Conservation (phyloP, 2,888 invertebrate species). For the Magallana nippona region DNA sequence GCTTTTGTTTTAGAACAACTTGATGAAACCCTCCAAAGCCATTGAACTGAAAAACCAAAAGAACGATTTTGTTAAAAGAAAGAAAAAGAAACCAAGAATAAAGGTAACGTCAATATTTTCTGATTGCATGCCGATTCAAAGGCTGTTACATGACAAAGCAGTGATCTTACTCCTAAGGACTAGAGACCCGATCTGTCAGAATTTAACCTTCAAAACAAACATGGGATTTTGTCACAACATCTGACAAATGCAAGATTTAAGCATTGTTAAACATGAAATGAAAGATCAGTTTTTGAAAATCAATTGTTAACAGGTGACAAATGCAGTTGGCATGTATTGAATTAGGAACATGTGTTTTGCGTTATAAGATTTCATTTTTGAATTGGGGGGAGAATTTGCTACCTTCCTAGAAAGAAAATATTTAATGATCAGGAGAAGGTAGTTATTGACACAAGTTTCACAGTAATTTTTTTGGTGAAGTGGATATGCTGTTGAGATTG, state of each 20-base stretch:
- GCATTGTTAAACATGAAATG: constrained; percentile 14
- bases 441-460: constrained; percentile 22
- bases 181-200: neutral
- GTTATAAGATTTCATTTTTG: neutral
- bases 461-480: neutral
- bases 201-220: constrained; percentile 21
- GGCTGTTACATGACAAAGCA: constrained; percentile 7
- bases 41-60: constrained; percentile 22
- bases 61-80: constrained; percentile 31
- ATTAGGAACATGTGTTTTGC: constrained; percentile 7
- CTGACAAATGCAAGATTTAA: constrained; percentile 7
- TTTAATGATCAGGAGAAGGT: constrained; percentile 19
- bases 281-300: constrained; percentile 1
- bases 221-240: constrained; percentile 18
- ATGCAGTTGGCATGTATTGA: constrained; percentile 8
- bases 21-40: constrained; percentile 32
- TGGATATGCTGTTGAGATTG: constrained; percentile 10
- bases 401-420: neutral
- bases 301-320: constrained; percentile 20
- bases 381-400: neutral
- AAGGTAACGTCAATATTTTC: constrained; percentile 5
- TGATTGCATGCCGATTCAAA: neutral
- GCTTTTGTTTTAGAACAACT: constrained; percentile 18
- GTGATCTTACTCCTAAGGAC: neutral
- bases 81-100: constrained; percentile 24